These are phyloP conservation scores for Diplazon laetatorius DNA, from an alignment of 2,888 invertebrate genomes.

Conservation along the genomic window DNA sequence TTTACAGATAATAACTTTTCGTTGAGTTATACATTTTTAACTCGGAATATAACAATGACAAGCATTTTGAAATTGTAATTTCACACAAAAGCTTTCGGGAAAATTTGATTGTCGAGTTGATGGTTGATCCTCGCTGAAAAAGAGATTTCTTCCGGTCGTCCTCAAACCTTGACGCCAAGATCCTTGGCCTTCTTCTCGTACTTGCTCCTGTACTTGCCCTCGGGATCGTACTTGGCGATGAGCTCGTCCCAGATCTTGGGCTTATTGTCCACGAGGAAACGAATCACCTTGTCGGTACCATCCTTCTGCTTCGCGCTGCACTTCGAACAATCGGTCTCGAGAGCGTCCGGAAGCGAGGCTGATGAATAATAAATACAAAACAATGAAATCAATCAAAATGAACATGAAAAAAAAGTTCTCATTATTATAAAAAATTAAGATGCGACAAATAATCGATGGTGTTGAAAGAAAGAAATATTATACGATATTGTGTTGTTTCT, in stretches of 20 bases:
- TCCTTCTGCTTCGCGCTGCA: conserved; percentile 86
- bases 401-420: too few species aligned
- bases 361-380: not conserved
- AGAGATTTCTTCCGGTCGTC: too few species aligned
- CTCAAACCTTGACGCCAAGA: conserved; percentile 51
- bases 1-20: conserved; percentile 35
- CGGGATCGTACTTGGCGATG: conserved; percentile 86
- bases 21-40: conserved; percentile 23
- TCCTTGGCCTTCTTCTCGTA: conserved; percentile 79
- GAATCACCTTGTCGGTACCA: conserved; percentile 85
- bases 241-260: conserved; percentile 86
- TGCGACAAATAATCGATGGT: too few species aligned
- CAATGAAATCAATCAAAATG: not conserved
- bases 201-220: conserved; percentile 85
- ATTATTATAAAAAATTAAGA: conserved; percentile 69
- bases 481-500: too few species aligned
- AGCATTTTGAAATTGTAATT: conserved; percentile 27
- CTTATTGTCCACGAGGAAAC: conserved; percentile 86
- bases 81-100: conserved; percentile 18
- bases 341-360: conserved; percentile 86
- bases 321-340: conserved; percentile 86
- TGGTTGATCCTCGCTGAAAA: not conserved
- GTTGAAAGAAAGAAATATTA: conserved; percentile 68
- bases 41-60: conserved; percentile 19
- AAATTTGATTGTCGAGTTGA: conserved; percentile 7